Base-by-base conservation (phyloP, 2,888 invertebrate genomes). In the Clivina fossor region DNA sequence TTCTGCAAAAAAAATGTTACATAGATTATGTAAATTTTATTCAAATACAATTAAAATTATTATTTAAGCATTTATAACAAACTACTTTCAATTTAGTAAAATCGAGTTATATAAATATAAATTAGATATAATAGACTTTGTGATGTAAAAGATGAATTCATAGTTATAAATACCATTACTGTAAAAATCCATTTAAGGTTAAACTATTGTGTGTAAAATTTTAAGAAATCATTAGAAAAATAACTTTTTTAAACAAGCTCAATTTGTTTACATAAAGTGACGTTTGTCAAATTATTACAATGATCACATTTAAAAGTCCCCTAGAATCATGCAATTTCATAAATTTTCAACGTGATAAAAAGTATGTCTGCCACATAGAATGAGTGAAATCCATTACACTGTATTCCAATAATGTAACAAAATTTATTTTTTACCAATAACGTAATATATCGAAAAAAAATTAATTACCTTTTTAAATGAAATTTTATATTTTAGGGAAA, bases 401-500 rank as follows among this genome's bases (percentile, higher is more conserved):
- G 13, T 37, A 28, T 30, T 11, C 26, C 53, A 53, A 41, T n/a
- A n/a, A n/a, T n/a, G n/a, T n/a, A 35, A 53, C 26, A 53, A 16
- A 44, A 53, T 13, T 53, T 24, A 43, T 37, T 44, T 44, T 33
- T 33, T 26, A 28, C 37, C 26, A 41, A 43, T 44, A 51, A 43
- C 44, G 15, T 37, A 44, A 24, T 13, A 44, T 57, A 18, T 15
- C 35, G 49, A 40, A 61, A n/a, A 46, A 58, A 60, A 57, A 47
- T 44, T 51, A 50, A 63, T 69, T 70, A 72, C 73, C 72, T 73
- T 71, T 71, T 64, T 68, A 70, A 66, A 65, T 65, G 61, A 65
- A 62, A 61, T 60, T 63, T 64, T 64, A 54, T 37, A 65, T 66
- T 72, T 73, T 74, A 73, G 73, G 74, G 74, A 72, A 70, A 72